Evolutionary conservation across 2,113 vertebrate genomes (phyloP).

Genomic region (Sebastes schlegelii): DNA sequence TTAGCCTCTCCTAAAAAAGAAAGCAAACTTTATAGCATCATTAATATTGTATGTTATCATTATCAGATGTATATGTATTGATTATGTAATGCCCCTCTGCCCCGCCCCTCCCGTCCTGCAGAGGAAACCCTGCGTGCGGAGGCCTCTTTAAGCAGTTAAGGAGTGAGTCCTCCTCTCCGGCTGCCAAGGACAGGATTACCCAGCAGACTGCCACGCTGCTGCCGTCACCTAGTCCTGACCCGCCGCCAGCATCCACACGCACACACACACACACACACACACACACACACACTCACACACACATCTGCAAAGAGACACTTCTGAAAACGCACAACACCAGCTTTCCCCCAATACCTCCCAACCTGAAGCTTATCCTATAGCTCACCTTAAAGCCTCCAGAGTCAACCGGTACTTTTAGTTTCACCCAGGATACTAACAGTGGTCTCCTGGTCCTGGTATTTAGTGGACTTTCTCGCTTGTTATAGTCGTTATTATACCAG

Average conservation of each 20-base stretch:
- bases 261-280: not conserved
- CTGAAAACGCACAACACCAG: not conserved
- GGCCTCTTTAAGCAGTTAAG: constrained; percentile 17
- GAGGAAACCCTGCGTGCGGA: constrained; percentile 9
- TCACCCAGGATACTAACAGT: too few species aligned
- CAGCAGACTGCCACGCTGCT: constrained; percentile 25
- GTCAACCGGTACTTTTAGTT: too few species aligned
- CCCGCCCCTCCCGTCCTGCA: not conserved
- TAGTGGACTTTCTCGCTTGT: too few species aligned
- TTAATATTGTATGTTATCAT: not conserved
- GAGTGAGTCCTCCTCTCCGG: constrained; percentile 22
- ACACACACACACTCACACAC: not conserved
- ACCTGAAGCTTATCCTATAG: constrained; percentile 13
- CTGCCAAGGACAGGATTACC: constrained; percentile 62
- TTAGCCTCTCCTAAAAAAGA: not conserved
- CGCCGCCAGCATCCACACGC: not conserved
- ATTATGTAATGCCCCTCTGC: too few species aligned
- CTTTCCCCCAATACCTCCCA: not conserved
- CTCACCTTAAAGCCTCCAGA: not conserved
- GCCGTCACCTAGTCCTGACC: constrained; percentile 28
- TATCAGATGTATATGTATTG: not conserved
- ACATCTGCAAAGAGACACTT: not conserved
- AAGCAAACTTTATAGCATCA: not conserved
- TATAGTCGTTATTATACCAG: too few species aligned
- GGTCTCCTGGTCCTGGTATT: too few species aligned